Percentiles rank a stretch among this genome's conserved stretches.
Conservation (phyloP, 2,888 invertebrate genomes). For the Philereme vetulata region DNA sequence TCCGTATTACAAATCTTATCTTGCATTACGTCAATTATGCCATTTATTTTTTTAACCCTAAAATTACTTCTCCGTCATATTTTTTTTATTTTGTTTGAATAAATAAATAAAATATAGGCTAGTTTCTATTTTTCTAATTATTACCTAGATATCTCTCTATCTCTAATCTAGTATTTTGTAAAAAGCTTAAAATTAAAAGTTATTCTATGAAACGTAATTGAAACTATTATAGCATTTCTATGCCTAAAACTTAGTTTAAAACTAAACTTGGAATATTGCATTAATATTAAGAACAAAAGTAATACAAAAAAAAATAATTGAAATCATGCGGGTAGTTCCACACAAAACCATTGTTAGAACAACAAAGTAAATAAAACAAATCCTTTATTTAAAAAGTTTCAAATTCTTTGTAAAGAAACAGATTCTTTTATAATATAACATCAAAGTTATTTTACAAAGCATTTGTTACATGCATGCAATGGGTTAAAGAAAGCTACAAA, state of each 20-base stretch:
- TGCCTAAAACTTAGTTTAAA: not conserved
- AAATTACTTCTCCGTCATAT: not conserved
- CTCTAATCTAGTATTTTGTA: not conserved
- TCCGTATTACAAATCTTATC: no score
- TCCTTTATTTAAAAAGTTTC: not conserved
- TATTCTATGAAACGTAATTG: not conserved
- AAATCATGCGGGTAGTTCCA: conserved; percentile 36
- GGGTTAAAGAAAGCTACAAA: not conserved
- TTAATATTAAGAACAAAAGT: conserved; percentile 5
- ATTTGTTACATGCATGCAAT: conserved; percentile 12
- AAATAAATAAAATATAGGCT: no score
- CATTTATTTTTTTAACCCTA: not conserved
- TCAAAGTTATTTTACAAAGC: conserved; percentile 5
- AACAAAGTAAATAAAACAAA: conserved; percentile 32
- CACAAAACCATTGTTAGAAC: conserved; percentile 31
- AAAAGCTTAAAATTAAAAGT: not conserved
- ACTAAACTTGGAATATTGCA: not conserved
- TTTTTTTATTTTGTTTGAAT: no score
- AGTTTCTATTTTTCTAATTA: not conserved
- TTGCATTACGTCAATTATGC: no score
- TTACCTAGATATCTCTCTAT: not conserved
- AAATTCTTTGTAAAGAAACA: not conserved
- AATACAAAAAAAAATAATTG: conserved; percentile 20
- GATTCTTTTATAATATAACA: not conserved
- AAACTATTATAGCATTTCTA: not conserved